These are phyloP conservation scores for Bombylius discolor DNA, from an alignment of 2,888 invertebrate species.

Conservation along the genomic window DNA sequence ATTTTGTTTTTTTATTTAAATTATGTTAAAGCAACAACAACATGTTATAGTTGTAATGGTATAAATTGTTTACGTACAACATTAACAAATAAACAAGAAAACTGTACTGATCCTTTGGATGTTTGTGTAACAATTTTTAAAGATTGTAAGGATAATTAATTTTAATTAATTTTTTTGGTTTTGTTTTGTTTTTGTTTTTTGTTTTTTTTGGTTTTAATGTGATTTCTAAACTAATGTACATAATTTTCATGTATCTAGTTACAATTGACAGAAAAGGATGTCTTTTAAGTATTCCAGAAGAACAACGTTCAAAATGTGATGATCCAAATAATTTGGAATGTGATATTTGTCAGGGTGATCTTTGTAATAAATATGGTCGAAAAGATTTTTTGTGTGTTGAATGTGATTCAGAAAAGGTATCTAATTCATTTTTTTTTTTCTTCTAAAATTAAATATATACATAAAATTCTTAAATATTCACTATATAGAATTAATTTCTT, in stretches of 20 bases:
- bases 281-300: constrained; percentile 22
- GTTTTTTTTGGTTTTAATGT: not conserved
- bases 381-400: not conserved
- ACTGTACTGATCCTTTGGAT: constrained; percentile 26
- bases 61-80: constrained; percentile 26
- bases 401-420: constrained; percentile 4
- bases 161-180: not conserved
- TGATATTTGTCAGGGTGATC: not conserved
- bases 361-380: constrained; percentile 3
- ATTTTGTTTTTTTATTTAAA: no score
- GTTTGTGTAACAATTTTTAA: constrained; percentile 29
- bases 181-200: not conserved
- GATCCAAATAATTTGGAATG: not conserved
- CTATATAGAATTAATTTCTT: no score
- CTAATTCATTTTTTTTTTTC: not conserved
- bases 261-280: constrained; percentile 27
- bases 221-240: not conserved
- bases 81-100: constrained; percentile 13
- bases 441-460: no score
- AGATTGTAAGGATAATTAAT: constrained; percentile 18
- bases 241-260: constrained; percentile 14
- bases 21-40: not conserved
- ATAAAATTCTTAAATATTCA: no score
- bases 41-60: constrained; percentile 26
- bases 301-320: constrained; percentile 22